These are phyloP conservation scores for Dolichotis patagonum DNA, from an alignment of 2,113 vertebrate genomes.

Conservation along the genomic window DNA sequence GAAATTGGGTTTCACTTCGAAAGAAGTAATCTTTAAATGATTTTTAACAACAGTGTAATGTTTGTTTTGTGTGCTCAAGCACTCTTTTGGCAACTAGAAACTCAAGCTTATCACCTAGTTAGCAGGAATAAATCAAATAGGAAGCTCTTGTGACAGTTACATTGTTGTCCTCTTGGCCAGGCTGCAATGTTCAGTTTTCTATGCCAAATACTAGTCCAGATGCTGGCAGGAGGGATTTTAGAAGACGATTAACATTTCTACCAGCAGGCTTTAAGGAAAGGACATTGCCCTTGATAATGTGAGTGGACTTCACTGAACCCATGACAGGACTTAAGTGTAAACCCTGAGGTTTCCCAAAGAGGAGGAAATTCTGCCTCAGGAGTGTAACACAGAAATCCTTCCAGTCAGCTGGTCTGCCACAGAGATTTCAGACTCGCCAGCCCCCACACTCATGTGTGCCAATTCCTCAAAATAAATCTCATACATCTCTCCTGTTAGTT, in stretches of 20 bases:
- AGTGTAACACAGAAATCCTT: background rate
- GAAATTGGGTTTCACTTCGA: too few species aligned
- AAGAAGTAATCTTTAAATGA: background rate
- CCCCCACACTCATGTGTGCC: background rate
- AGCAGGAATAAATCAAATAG: background rate
- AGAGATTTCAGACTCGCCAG: background rate
- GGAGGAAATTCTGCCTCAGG: background rate
- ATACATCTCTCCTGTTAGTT: background rate
- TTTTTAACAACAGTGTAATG: background rate
- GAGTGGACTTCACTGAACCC: background rate
- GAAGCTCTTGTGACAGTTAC: background rate
- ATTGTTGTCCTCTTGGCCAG: background rate
- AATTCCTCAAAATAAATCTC: background rate
- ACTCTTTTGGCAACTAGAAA: conserved; percentile 32
- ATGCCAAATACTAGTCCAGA: background rate
- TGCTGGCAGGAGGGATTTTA: background rate
- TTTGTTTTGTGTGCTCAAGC: background rate
- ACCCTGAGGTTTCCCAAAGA: background rate
- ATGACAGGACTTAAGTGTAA: background rate
- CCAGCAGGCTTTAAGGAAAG: background rate
- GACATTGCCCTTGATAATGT: background rate
- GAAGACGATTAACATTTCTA: background rate
- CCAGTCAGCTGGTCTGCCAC: background rate
- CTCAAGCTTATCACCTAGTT: background rate
- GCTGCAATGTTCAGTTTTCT: background rate